Evolutionary conservation across 2,888 invertebrate species (phyloP).

Genomic region (Noctua comes): DNA sequence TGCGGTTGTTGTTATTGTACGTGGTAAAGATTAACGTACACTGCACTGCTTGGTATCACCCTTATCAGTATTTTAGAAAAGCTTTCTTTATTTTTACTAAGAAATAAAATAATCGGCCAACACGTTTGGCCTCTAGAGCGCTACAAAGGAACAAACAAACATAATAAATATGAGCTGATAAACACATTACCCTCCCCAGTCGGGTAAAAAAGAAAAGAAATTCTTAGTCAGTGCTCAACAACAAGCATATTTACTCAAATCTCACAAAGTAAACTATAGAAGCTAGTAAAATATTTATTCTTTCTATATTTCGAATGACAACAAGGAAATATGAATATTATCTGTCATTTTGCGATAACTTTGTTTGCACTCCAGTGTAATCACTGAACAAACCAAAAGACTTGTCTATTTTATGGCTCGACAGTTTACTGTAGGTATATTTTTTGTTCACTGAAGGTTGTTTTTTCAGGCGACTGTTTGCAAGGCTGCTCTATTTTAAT

Average conservation of each 20-base stretch:
- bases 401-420: conserved; percentile 59
- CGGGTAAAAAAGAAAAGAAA: background rate
- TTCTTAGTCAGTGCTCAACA: conserved; percentile 6
- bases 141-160: too few species aligned
- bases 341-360: conserved; percentile 54
- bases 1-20: background rate
- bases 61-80: background rate
- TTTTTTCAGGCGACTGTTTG: conserved; percentile 54
- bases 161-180: too few species aligned
- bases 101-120: too few species aligned
- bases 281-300: conserved; percentile 44
- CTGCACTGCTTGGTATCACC: too few species aligned
- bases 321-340: conserved; percentile 56
- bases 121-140: too few species aligned
- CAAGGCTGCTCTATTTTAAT: conserved; percentile 57
- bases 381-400: conserved; percentile 46
- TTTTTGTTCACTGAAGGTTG: conserved; percentile 55
- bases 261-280: conserved; percentile 27
- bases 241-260: conserved; percentile 22
- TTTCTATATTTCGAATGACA: conserved; percentile 40
- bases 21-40: background rate
- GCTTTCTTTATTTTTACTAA: background rate
- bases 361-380: conserved; percentile 58
- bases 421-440: conserved; percentile 44
- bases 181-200: too few species aligned